phyloP scores from a whole-genome alignment of 2,888 invertebrate species.

The Melangyna quadrimaculata region DNA sequence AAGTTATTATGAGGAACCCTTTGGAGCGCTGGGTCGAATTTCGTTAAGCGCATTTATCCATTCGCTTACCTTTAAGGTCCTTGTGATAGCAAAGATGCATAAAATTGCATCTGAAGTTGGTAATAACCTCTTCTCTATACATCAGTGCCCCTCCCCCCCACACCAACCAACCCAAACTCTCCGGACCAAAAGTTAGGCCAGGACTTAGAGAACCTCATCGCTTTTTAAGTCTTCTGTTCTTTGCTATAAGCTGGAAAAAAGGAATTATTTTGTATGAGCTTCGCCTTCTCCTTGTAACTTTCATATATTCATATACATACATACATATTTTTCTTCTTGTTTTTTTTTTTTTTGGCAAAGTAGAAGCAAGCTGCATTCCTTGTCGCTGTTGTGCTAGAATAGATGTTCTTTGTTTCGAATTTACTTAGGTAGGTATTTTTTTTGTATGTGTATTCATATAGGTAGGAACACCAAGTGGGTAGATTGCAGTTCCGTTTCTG shows the following conservation, averaged over 20 bases:
- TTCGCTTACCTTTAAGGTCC: slow-evolving; percentile 56
- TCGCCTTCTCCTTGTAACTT: neutral
- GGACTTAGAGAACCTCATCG: slow-evolving; percentile 13
- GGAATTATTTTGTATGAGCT: neutral
- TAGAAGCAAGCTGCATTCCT: slow-evolving; percentile 15
- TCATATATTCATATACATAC: neutral
- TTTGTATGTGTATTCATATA: neutral
- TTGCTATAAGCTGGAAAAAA: neutral
- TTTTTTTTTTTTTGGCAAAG: neutral
- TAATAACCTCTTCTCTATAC: slow-evolving; percentile 48
- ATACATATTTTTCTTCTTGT: neutral
- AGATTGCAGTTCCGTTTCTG: slow-evolving; percentile 50
- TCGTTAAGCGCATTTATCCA: slow-evolving; percentile 46
- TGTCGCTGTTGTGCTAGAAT: slow-evolving; percentile 9
- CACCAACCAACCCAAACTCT: too few species aligned
- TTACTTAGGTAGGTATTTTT: too few species aligned
- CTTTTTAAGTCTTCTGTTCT: neutral
- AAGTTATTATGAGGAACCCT: neutral
- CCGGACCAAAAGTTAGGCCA: slow-evolving; percentile 8
- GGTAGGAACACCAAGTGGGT: slow-evolving; percentile 4
- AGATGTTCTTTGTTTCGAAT: slow-evolving; percentile 56
- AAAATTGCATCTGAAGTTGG: slow-evolving; percentile 64
- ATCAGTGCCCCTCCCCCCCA: neutral
- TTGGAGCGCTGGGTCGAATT: slow-evolving; percentile 30
- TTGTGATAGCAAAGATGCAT: slow-evolving; percentile 62